Evolutionary conservation across 2,113 vertebrate species (phyloP).

Genomic region (Opisthocomus hoazin): DNA sequence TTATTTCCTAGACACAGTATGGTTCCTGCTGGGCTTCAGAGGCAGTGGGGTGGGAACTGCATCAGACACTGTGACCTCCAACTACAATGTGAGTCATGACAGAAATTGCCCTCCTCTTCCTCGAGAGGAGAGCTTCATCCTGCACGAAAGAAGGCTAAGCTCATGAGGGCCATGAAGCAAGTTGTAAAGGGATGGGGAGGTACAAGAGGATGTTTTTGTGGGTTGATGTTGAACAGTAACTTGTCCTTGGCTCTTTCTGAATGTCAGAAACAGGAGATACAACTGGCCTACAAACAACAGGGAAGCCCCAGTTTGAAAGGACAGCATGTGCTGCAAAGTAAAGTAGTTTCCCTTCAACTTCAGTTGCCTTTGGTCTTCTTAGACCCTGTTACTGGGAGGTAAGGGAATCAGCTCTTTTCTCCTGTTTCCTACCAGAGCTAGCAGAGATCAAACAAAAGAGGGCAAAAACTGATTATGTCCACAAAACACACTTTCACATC

Average conservation of each 20-base stretch:
- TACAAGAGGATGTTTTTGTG: not conserved
- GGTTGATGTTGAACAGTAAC: not conserved
- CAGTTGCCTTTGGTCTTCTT: not conserved
- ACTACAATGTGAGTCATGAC: not conserved
- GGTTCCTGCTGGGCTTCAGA: not conserved
- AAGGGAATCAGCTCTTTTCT: not conserved
- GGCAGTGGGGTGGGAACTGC: not conserved
- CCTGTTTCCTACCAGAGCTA: not conserved
- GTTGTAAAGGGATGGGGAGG: not conserved
- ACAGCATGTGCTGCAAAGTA: not conserved
- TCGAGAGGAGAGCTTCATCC: not conserved
- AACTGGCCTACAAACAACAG: not conserved
- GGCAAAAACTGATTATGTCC: not conserved
- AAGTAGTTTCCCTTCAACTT: not conserved
- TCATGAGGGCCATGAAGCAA: not conserved
- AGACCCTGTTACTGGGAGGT: not conserved
- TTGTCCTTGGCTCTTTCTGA: not conserved
- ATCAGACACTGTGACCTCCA: not conserved
- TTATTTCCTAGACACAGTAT: not conserved
- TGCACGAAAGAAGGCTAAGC: too few species aligned
- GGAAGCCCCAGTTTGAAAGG: not conserved
- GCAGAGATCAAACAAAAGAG: not conserved
- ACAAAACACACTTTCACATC: not conserved
- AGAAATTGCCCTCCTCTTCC: not conserved
- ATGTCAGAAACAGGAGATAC: not conserved